Base-by-base conservation (phyloP, 2,888 invertebrate genomes). In the Polylopha cassiicola region DNA sequence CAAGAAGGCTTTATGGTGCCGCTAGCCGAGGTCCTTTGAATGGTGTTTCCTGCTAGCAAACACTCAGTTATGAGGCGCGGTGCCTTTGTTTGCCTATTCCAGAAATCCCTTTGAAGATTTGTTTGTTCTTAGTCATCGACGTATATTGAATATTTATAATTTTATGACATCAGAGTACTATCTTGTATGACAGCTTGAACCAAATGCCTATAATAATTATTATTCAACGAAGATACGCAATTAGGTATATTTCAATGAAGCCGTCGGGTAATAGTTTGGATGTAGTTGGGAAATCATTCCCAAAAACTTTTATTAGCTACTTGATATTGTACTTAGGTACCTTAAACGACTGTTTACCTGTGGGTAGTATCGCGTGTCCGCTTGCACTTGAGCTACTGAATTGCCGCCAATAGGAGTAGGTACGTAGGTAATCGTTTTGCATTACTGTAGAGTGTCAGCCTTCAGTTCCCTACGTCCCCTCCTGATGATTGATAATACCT, bases 31-130 rank as follows among this genome's bases (percentile, higher is more conserved):
- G 56, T 62, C 60, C 65, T 64, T 64, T 61, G 58, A 70, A 61
- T 60, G 55, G 59, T 74, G 71, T 77, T 74, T 70, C 61, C 61
- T 61, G 50, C 58, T 53, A 37, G 64, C 70, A 78, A 77, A 77
- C 71, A 77, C 65, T 62, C 58, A 64, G 69, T 73, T 73, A 76
- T 75, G 73, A 76, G 70, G 64, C 55, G 69, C 71, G 72, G 70
- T 68, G 58, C 65, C 68, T 77, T 76, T 78, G 72, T 73, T 69
- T 61, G 64, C 56, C 61, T 65, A 66, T 75, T 71, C 69, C 69
- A 73, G 71, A 69, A 73, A 74, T 65, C 62, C 61, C 61, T 67
- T 62, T 59, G 53, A 58, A 53, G 57, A 55, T 55, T 51, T 59
- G 61, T 64, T 57, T 64, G 54, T 56, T n/a, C n/a, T n/a, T n/a